Conservation (phyloP, 2,113 vertebrate genomes). For the Triplophysa siluroides region DNA sequence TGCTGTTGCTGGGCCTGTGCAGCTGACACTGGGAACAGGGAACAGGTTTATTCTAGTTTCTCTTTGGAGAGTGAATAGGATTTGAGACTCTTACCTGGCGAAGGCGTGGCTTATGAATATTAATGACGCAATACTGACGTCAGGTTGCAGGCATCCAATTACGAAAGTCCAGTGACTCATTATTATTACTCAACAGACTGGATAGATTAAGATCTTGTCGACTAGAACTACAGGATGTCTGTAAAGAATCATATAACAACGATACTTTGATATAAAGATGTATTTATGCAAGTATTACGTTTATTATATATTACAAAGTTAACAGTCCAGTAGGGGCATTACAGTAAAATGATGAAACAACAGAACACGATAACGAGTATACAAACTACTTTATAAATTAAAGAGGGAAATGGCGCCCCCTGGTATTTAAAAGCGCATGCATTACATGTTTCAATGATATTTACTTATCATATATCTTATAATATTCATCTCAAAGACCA, state of each 20-base stretch:
- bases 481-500: too few relatives aligned
- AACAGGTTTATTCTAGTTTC: neutral
- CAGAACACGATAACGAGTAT: neutral
- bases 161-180: neutral
- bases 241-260: too few relatives aligned
- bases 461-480: too few relatives aligned
- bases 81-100: neutral
- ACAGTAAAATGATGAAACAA: too few relatives aligned
- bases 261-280: too few relatives aligned
- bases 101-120: slow-evolving; percentile 9
- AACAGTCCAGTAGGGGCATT: too few relatives aligned
- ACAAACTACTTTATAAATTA: neutral
- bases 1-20: neutral
- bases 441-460: neutral
- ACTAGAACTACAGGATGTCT: too few relatives aligned
- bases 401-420: neutral
- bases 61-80: neutral
- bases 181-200: neutral
- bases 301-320: too few relatives aligned
- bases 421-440: neutral
- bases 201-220: too few relatives aligned
- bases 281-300: neutral
- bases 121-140: neutral
- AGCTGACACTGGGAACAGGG: neutral
- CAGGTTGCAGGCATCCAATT: neutral